phyloP scores from a whole-genome alignment of 2,888 invertebrate species.

The Holacanthella duospinosa region DNA sequence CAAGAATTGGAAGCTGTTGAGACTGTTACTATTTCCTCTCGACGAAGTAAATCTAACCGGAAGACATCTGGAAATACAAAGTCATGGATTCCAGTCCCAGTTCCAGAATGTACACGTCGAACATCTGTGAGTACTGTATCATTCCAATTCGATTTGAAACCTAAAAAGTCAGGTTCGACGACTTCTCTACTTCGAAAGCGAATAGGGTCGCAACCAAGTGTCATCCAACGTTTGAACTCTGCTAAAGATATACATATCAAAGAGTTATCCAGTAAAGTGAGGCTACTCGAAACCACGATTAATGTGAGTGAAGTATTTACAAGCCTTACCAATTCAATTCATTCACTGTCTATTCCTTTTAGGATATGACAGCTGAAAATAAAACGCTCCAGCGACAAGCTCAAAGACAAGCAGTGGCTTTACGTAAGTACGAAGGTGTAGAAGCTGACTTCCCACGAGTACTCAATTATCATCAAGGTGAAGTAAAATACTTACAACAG shows the following conservation, averaged over 20 bases:
- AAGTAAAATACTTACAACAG: background rate
- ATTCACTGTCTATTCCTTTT: background rate
- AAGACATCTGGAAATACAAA: background rate
- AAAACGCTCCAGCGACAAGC: background rate
- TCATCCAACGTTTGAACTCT: background rate
- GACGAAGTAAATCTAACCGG: no score
- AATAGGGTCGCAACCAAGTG: background rate
- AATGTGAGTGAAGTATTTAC: background rate
- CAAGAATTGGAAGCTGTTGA: no score
- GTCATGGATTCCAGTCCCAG: background rate
- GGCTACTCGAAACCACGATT: background rate
- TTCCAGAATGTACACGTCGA: background rate
- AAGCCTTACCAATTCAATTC: no score
- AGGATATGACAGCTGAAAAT: background rate
- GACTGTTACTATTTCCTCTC: no score
- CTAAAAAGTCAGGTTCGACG: background rate
- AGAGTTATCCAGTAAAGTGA: background rate
- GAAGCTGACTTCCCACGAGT: background rate
- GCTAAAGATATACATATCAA: background rate
- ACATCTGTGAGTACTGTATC: background rate
- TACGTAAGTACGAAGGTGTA: background rate
- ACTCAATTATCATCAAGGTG: background rate
- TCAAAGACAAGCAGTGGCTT: background rate
- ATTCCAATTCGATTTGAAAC: background rate
- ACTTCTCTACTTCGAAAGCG: background rate